phyloP scores from a whole-genome alignment of 2,888 invertebrate genomes.

The Phengaris alcon region DNA sequence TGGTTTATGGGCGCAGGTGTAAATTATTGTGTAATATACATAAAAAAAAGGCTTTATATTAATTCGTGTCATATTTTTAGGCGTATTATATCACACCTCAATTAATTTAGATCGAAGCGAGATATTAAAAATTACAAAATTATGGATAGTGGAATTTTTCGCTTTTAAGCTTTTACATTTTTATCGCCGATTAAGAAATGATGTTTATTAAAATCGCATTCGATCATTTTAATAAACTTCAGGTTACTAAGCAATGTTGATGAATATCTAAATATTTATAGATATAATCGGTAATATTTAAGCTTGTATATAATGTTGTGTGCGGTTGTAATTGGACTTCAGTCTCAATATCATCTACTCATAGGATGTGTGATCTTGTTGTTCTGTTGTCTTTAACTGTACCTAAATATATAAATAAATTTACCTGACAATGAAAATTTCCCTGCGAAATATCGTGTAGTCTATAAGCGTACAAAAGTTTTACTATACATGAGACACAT shows the following conservation, averaged over 20 bases:
- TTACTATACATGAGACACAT: neutral
- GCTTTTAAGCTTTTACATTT: neutral
- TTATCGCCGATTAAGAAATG: neutral
- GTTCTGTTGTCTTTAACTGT: too few relatives aligned
- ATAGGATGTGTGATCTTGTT: too few relatives aligned
- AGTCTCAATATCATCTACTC: too few relatives aligned
- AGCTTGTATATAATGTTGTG: too few relatives aligned
- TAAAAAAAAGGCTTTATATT: neutral
- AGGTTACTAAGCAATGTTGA: too few relatives aligned
- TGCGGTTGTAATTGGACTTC: too few relatives aligned
- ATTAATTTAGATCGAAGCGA: neutral
- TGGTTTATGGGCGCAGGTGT: slow-evolving; percentile 1
- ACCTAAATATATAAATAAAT: too few relatives aligned
- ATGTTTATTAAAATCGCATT: too few relatives aligned
- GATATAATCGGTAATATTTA: too few relatives aligned
- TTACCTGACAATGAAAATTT: too few relatives aligned
- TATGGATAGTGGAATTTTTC: neutral
- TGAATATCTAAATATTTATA: too few relatives aligned
- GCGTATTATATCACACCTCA: neutral
- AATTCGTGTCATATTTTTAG: neutral
- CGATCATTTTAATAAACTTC: too few relatives aligned
- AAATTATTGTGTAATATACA: neutral
- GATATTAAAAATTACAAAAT: neutral
- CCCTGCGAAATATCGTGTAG: neutral
- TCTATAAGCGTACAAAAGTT: neutral